Percentiles rank a stretch among this genome's conserved stretches.
These are phyloP conservation scores for Gnatocerus cornutus DNA, from an alignment of 2,888 invertebrate genomes.

Conservation along the genomic window DNA sequence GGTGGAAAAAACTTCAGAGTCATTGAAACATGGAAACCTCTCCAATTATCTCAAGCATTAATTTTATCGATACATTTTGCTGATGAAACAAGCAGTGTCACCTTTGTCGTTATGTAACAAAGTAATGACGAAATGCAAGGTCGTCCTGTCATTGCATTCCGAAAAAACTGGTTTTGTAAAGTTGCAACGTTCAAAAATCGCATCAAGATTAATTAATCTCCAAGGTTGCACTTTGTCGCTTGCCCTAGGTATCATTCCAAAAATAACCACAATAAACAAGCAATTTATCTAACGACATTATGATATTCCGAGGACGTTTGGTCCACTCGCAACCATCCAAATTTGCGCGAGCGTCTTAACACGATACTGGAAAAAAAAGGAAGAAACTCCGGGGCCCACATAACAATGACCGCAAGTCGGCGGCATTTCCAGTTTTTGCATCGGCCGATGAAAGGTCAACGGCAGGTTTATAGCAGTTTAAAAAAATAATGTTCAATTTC, in stretches of 20 bases:
- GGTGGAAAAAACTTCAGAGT: no score
- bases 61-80: no score
- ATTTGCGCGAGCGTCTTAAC: no score
- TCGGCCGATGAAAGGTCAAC: constrained; percentile 33
- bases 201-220: constrained; percentile 21
- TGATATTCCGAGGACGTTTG: constrained; percentile 29
- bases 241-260: constrained; percentile 18
- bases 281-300: constrained; percentile 31
- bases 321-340: not conserved
- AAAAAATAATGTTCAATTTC: constrained; percentile 30
- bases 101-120: constrained; percentile 2
- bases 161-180: constrained; percentile 9
- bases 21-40: no score
- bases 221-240: constrained; percentile 21
- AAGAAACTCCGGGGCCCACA: not conserved
- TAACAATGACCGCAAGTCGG: not conserved
- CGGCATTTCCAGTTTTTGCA: constrained; percentile 23
- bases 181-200: not conserved
- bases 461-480: constrained; percentile 29
- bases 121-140: constrained; percentile 22
- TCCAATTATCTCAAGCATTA: no score
- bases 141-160: constrained; percentile 6
- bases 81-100: no score
- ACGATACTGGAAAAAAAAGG: not conserved
- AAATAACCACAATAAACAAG: constrained; percentile 31